These are phyloP conservation scores for Penaeus japonicus DNA, from an alignment of 1,140 invertebrate species.

Conservation along the genomic window DNA sequence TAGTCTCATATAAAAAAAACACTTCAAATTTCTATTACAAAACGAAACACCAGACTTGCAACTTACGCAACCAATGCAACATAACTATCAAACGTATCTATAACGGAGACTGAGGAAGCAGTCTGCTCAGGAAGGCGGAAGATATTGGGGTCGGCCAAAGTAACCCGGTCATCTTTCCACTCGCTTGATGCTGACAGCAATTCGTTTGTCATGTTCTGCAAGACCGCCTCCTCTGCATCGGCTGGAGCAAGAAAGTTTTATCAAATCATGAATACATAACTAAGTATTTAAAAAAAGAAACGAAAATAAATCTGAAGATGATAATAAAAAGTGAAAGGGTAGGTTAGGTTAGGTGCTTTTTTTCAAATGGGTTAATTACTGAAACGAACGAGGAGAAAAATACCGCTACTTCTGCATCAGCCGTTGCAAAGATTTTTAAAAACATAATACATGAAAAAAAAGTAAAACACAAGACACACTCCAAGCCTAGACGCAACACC, in stretches of 20 bases:
- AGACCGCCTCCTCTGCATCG: not conserved
- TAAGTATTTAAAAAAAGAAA: too few species aligned
- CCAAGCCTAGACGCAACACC: not conserved
- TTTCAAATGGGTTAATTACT: too few species aligned
- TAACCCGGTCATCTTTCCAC: not conserved
- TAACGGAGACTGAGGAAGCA: conserved; percentile 47
- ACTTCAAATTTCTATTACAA: too few species aligned
- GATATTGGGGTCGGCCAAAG: not conserved
- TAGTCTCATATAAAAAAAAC: too few species aligned
- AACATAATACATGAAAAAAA: not conserved
- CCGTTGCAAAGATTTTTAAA: not conserved
- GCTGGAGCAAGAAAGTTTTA: not conserved
- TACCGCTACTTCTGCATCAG: not conserved
- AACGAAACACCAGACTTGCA: not conserved
- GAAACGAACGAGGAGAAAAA: too few species aligned
- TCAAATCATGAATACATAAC: too few species aligned
- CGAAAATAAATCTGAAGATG: too few species aligned
- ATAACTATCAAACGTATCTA: conserved; percentile 57
- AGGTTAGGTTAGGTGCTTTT: too few species aligned
- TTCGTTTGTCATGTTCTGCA: not conserved
- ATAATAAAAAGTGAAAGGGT: too few species aligned
- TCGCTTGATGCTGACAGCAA: not conserved
- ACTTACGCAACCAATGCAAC: conserved; percentile 51
- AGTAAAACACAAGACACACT: not conserved
- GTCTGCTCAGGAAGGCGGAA: conserved; percentile 16